Percentiles rank a stretch among this genome's conserved stretches.
phyloP scores from a whole-genome alignment of 2,113 vertebrate genomes.

The Gavialis gangeticus region DNA sequence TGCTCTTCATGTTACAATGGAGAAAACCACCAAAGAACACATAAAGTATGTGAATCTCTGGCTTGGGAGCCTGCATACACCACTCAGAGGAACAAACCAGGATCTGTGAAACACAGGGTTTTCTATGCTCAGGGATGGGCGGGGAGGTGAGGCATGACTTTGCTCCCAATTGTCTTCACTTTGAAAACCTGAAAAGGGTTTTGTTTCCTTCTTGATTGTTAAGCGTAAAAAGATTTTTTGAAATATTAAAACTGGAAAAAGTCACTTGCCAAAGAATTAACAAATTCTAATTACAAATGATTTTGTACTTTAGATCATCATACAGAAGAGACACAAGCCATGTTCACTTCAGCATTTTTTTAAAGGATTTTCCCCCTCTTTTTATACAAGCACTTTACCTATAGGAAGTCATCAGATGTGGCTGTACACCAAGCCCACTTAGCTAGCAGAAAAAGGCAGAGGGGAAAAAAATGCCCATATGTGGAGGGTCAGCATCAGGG shows the following conservation, averaged over 20 bases:
- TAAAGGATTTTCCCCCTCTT: neutral
- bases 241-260: neutral
- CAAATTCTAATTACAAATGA: neutral
- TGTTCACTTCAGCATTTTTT: neutral
- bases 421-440: neutral
- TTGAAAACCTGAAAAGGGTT: neutral
- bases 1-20: neutral
- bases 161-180: neutral
- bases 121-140: neutral
- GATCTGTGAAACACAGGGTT: fast-evolving
- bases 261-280: neutral
- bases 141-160: neutral
- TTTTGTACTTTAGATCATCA: neutral
- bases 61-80: neutral
- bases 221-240: neutral
- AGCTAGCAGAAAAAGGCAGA: neutral
- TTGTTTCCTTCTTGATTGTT: neutral
- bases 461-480: neutral
- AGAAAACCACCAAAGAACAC: neutral
- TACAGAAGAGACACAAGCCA: neutral
- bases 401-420: neutral
- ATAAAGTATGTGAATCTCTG: neutral
- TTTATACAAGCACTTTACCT: neutral
- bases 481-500: neutral
- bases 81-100: neutral